Evolutionary conservation across 2,888 invertebrate species (phyloP).

Genomic region (Brenthis ino): DNA sequence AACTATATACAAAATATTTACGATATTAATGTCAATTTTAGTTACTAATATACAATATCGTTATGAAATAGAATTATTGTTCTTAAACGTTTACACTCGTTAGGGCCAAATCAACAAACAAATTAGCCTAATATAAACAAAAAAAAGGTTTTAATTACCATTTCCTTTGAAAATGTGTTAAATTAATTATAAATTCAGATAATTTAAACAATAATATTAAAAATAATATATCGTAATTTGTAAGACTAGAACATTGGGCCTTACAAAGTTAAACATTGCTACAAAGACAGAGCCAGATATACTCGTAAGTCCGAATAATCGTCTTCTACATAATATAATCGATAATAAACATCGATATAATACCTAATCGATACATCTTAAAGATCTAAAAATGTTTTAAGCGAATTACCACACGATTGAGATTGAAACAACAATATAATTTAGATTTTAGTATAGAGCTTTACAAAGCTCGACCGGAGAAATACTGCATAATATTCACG

Average conservation of each 20-base stretch:
- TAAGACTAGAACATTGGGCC: slow-evolving; percentile 1
- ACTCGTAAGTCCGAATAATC: slow-evolving; percentile 5
- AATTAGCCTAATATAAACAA: not conserved
- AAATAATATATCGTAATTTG: not conserved
- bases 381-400: slow-evolving; percentile 13
- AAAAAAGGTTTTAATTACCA: not conserved
- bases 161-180: not conserved
- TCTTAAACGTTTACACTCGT: not conserved
- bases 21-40: slow-evolving; percentile 10
- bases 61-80: slow-evolving; percentile 12
- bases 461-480: too few species aligned
- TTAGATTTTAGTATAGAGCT: too few species aligned
- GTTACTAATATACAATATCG: slow-evolving; percentile 11
- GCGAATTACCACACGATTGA: slow-evolving; percentile 13
- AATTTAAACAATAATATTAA: not conserved
- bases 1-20: slow-evolving; percentile 25
- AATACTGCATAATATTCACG: too few species aligned
- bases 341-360: slow-evolving; percentile 25
- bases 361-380: slow-evolving; percentile 26
- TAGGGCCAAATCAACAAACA: not conserved
- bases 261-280: not conserved
- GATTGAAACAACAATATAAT: slow-evolving; percentile 4
- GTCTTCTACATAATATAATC: slow-evolving; percentile 20
- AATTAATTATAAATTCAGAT: not conserved
- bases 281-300: slow-evolving; percentile 13